Percentiles rank a stretch among this genome's conserved stretches.
phyloP scores from a whole-genome alignment of 1,140 invertebrate species.

The Meloidogyne floridensis region DNA sequence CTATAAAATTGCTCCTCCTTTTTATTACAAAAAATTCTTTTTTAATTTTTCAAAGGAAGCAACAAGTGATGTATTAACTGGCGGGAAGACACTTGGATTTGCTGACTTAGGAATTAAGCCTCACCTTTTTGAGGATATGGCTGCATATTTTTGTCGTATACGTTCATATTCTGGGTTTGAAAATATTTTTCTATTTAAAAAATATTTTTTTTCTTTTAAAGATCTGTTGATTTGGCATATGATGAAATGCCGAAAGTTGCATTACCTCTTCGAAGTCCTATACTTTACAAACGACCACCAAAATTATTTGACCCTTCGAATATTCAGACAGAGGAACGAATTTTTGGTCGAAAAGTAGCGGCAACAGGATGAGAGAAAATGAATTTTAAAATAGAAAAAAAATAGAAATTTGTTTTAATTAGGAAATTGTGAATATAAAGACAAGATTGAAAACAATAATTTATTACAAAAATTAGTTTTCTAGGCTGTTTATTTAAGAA shows the following conservation, averaged over 20 bases:
- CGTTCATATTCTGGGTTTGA: neutral
- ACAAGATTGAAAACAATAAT: too few relatives aligned
- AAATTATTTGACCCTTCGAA: constrained; percentile 11
- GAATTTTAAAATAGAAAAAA: too few relatives aligned
- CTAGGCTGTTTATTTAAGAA: too few relatives aligned
- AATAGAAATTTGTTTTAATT: too few relatives aligned
- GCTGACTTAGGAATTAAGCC: constrained; percentile 68
- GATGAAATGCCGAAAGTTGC: constrained; percentile 48
- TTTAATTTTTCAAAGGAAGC: constrained; percentile 63
- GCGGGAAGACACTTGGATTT: constrained; percentile 62
- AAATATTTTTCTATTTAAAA: neutral
- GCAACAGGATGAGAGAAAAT: neutral
- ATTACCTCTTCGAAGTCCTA: constrained; percentile 55
- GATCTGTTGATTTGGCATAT: constrained; percentile 47
- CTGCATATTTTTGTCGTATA: constrained; percentile 44
- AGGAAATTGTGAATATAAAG: too few relatives aligned
- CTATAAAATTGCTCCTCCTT: too few relatives aligned
- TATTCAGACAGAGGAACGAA: constrained; percentile 23
- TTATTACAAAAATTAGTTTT: too few relatives aligned
- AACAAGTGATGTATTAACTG: constrained; percentile 66
- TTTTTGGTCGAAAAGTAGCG: constrained; percentile 11
- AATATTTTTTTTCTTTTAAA: constrained; percentile 50
- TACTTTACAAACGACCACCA: constrained; percentile 37
- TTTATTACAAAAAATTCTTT: neutral
- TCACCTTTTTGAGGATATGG: constrained; percentile 64